phyloP scores from a whole-genome alignment of 2,113 vertebrate species.

The Hippolais icterina region DNA sequence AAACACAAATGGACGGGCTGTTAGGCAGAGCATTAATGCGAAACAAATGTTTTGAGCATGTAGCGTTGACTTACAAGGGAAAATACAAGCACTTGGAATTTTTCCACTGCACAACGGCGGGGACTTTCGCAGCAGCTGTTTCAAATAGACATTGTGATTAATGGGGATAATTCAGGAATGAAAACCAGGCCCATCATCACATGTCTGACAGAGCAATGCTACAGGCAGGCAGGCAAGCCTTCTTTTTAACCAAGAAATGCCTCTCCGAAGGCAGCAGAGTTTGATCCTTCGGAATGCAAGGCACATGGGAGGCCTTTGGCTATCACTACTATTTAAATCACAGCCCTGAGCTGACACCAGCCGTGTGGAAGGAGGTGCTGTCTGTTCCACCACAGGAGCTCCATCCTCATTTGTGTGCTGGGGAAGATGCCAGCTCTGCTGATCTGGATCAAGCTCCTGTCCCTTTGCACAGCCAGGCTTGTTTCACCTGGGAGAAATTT shows the following conservation, averaged over 20 bases:
- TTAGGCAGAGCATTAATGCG: conserved; percentile 50
- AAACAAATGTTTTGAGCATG: conserved; percentile 70
- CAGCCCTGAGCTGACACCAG: neutral
- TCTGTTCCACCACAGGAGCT: neutral
- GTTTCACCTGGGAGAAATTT: neutral
- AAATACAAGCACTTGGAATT: conserved; percentile 70
- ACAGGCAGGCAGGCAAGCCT: neutral
- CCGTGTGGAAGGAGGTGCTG: neutral
- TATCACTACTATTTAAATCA: neutral
- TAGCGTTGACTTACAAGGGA: conserved; percentile 66
- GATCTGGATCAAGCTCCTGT: fast-evolving
- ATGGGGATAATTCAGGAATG: conserved; percentile 65
- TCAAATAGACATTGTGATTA: conserved; percentile 68
- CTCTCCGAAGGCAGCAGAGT: neutral
- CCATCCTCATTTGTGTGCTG: fast-evolving
- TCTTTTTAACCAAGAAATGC: conserved; percentile 1
- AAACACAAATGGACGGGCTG: conserved; percentile 51
- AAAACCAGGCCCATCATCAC: conserved; percentile 66
- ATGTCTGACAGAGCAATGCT: conserved; percentile 10
- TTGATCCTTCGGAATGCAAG: neutral
- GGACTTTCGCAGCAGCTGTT: conserved; percentile 69
- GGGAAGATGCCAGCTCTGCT: neutral
- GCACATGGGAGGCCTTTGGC: neutral
- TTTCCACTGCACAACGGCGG: conserved; percentile 56
- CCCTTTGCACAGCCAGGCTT: neutral